A percentile compares a stretch with the other conserved stretches of the same genome.
Conservation (phyloP, 2,888 invertebrate species). For the Zygogramma bicolorata region DNA sequence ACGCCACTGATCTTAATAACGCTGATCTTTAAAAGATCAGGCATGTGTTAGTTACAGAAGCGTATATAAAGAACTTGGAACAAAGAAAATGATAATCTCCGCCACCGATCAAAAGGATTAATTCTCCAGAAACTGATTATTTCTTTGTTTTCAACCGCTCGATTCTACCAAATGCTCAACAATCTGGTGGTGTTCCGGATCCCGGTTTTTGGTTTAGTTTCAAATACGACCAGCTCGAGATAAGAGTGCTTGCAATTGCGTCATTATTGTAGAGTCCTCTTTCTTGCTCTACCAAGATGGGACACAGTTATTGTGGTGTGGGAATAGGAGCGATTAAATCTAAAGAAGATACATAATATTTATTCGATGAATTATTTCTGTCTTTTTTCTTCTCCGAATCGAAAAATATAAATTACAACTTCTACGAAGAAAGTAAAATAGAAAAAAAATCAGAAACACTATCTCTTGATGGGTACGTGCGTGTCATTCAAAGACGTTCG, state of each 20-base stretch:
- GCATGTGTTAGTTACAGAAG: conserved; percentile 62
- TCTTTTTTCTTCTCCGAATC: no score
- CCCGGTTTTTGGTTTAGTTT: neutral
- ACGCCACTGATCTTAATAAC: conserved; percentile 55
- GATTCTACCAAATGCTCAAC: conserved; percentile 33
- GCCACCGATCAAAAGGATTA: conserved; percentile 55
- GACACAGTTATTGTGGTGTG: neutral
- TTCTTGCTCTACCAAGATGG: neutral
- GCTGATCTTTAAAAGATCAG: conserved; percentile 63
- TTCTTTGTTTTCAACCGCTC: conserved; percentile 51
- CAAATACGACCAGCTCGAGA: neutral
- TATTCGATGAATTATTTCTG: neutral
- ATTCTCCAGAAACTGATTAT: conserved; percentile 58
- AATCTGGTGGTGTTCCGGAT: conserved; percentile 17
- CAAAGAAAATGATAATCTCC: conserved; percentile 60
- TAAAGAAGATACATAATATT: neutral
- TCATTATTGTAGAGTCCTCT: neutral
- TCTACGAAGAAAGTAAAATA: no score
- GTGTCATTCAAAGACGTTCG: no score
- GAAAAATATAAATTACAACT: no score
- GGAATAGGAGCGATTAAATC: neutral
- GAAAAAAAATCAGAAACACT: no score
- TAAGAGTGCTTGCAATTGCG: conserved; percentile 1
- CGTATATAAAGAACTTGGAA: conserved; percentile 57
- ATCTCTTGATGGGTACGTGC: no score